Evolutionary conservation across 2,113 vertebrate genomes (phyloP).

Genomic region (Hymenochirus boettgeri): DNA sequence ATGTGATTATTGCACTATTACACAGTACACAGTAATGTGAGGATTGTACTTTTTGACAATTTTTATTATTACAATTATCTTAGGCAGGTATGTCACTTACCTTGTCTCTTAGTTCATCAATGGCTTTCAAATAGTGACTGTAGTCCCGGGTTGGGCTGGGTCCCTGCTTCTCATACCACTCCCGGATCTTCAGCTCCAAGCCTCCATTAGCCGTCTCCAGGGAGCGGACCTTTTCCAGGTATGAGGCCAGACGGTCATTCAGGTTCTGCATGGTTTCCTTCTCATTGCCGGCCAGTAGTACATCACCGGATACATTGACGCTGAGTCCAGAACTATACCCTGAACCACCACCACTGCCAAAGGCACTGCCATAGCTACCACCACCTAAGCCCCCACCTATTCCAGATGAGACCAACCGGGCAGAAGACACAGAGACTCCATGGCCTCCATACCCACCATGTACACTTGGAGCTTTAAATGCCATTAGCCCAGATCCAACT

Average conservation of each 20-base stretch:
- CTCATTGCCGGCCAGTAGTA: conserved; percentile 61
- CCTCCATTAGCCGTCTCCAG: conserved; percentile 63
- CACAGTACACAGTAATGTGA: no score
- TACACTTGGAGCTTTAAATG: conserved; percentile 55
- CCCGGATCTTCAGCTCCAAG: conserved; percentile 67
- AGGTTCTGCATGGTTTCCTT: conserved; percentile 87
- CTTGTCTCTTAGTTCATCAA: conserved; percentile 66
- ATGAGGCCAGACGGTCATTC: conserved; percentile 80
- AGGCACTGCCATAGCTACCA: conserved; percentile 7
- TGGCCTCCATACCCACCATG: conserved; percentile 54
- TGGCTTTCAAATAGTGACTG: conserved; percentile 56
- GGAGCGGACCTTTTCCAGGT: conserved; percentile 70
- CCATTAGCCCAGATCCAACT: conserved; percentile 49
- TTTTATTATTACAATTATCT: no score
- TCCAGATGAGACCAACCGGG: conserved; percentile 49
- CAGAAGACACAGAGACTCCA: conserved; percentile 52
- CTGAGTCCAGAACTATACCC: conserved; percentile 28
- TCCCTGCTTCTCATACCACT: conserved; percentile 69
- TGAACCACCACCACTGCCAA: conserved; percentile 31
- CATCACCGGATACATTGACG: conserved; percentile 42
- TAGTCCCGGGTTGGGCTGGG: conserved; percentile 58
- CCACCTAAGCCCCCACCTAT: conserved; percentile 17
- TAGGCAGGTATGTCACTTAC: conserved; percentile 51
- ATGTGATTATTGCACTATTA: no score
- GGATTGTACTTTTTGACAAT: no score